Evolutionary conservation across 1,140 invertebrate species (phyloP).

Genomic region (Fopius arisanus): DNA sequence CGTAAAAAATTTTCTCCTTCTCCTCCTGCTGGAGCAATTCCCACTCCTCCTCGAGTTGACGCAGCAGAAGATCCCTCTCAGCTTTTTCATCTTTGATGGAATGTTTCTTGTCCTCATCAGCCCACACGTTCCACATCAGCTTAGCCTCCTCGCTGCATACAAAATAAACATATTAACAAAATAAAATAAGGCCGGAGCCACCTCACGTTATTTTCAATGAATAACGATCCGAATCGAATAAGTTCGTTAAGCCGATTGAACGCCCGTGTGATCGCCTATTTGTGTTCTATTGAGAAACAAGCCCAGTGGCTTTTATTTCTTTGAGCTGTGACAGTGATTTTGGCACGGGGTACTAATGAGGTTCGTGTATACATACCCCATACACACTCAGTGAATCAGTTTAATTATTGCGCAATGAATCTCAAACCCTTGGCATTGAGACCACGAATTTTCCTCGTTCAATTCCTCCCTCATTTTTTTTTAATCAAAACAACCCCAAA

Average conservation of each 20-base stretch:
- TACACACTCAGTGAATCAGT: conserved; percentile 26
- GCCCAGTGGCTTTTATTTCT: conserved; percentile 28
- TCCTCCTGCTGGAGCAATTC: conserved; percentile 48
- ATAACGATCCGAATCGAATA: not conserved
- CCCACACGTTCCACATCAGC: conserved; percentile 52
- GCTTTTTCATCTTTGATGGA: conserved; percentile 34
- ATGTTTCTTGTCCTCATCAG: conserved; percentile 46
- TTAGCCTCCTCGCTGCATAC: conserved; percentile 55
- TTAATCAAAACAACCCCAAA: too few relatives aligned
- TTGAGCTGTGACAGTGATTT: conserved; percentile 38
- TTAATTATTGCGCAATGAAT: conserved; percentile 46
- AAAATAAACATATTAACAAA: conserved; percentile 18
- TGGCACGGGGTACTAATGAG: conserved; percentile 37
- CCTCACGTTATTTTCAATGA: not conserved
- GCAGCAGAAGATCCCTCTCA: conserved; percentile 44
- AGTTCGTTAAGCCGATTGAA: not conserved
- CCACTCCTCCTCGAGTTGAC: conserved; percentile 53
- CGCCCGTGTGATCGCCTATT: conserved; percentile 22
- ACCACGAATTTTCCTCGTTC: conserved; percentile 19
- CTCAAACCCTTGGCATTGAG: conserved; percentile 39
- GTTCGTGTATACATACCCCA: not conserved
- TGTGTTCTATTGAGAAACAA: conserved; percentile 41
- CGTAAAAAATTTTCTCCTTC: conserved; percentile 45
- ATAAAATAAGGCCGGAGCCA: not conserved
- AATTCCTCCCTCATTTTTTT: not conserved